Base-by-base conservation (phyloP, 2,888 invertebrate species). In the Ormia ochracea region DNA sequence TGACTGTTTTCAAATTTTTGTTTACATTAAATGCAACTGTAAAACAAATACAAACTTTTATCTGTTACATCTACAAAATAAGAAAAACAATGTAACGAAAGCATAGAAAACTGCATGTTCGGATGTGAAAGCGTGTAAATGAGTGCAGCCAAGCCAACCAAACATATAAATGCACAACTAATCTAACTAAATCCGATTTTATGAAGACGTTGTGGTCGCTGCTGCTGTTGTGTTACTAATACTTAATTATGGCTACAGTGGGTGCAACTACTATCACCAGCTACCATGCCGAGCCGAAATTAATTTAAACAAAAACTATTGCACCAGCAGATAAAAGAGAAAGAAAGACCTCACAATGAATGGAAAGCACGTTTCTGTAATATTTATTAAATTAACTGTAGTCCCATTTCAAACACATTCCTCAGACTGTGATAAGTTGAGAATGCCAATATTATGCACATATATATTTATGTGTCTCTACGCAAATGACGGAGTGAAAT, bases 301-400 rank as follows among this genome's bases (percentile, higher is more conserved):
- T 78, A 73, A 73, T 65, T 73, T 69, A 81, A 81, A 77, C 69
- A 78, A 56, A 78, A 52, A 52, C 6, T 17, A 48, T 14, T 21
- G 56, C 19, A 43, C 26, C n/a, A 56, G 31, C n/a, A 14, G 14
- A 63, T 31, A 48, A 48, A 7, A 43, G 17, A 38, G 10, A 70
- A 28, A 23, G 17, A 41, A 61, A 74, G 56, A 65, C 61, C 76
- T 63, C 41, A 48, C 72, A 76, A 54, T 72, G 68, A 72, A 76
- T 66, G 61, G 70, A 72, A 66, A 80, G 76, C 80, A 80, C 80
- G 80, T 80, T 76, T 50, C 61, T 52, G 72, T 61, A 63, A 80
- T 76, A 76, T 80, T 77, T 80, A 76, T 80, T 80, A 80, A 80
- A 80, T 80, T 72, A 80, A 80, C 80, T 80, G 80, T 73, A 80